Conservation (phyloP, 1,140 invertebrate genomes). For the Drosophila gunungcola region DNA sequence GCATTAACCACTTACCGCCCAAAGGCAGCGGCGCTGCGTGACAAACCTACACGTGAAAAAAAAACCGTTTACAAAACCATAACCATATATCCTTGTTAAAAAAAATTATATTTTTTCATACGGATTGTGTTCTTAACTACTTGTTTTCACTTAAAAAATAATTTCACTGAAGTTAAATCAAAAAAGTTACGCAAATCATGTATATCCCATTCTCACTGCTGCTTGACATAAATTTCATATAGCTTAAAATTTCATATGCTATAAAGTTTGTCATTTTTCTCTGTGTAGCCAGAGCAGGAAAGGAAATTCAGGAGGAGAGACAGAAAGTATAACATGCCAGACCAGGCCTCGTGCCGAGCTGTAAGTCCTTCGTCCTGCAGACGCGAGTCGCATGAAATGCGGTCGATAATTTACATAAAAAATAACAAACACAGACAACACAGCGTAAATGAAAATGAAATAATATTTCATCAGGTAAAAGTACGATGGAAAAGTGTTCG, state of each 20-base stretch:
- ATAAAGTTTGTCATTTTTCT: not conserved
- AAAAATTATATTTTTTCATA: no score
- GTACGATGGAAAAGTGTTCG: not conserved
- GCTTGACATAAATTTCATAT: no score
- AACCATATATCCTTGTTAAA: no score
- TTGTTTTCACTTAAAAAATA: no score
- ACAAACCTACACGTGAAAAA: conserved; percentile 17
- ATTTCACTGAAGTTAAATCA: no score
- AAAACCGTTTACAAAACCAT: not conserved
- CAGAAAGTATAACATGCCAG: conserved; percentile 13
- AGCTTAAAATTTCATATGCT: no score
- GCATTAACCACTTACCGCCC: conserved; percentile 79
- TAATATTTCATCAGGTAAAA: conserved; percentile 41
- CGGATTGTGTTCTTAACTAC: no score
- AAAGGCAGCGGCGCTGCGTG: conserved; percentile 33
- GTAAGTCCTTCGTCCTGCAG: conserved; percentile 20
- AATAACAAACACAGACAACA: conserved; percentile 33
- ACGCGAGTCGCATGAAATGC: conserved; percentile 43
- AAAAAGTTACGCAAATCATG: no score
- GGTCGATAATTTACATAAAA: conserved; percentile 81
- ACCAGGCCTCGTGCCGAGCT: conserved; percentile 48
- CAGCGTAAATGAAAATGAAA: conserved; percentile 47
- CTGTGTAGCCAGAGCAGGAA: not conserved
- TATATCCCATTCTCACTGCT: no score
- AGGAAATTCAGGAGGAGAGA: not conserved